Evolutionary conservation across 2,888 invertebrate species (phyloP).

Genomic region (Acanthosepion lycidas): DNA sequence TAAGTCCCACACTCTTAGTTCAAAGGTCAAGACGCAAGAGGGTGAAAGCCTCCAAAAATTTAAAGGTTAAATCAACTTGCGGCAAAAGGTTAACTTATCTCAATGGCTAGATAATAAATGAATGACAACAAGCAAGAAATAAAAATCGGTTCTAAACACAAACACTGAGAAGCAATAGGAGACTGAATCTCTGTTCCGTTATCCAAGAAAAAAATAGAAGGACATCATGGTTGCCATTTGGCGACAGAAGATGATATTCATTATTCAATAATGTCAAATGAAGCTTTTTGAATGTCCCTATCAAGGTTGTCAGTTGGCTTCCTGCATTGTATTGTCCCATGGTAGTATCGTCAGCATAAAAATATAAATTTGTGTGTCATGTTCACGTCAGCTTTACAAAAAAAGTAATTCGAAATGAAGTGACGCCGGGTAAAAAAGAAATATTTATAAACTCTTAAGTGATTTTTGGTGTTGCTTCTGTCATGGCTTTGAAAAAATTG

Average conservation of each 20-base stretch:
- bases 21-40: slow-evolving; percentile 33
- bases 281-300: slow-evolving; percentile 2
- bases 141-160: neutral
- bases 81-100: slow-evolving; percentile 20
- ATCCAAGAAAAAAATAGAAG: neutral
- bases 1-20: slow-evolving; percentile 12
- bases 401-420: too few relatives aligned
- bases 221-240: neutral
- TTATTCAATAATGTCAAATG: slow-evolving; percentile 33
- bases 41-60: neutral
- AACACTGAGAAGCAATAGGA: neutral
- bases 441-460: too few relatives aligned
- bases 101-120: slow-evolving; percentile 15
- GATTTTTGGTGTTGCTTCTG: too few relatives aligned
- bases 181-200: neutral
- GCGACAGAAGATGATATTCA: neutral
- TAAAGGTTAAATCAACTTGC: slow-evolving; percentile 33
- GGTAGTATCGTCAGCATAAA: neutral
- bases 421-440: too few relatives aligned
- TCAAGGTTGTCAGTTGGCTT: neutral
- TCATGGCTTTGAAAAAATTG: too few relatives aligned
- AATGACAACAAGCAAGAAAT: slow-evolving; percentile 12
- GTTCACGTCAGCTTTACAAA: too few relatives aligned
- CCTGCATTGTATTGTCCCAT: neutral
- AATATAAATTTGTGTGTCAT: neutral